Conservation (phyloP, 2,888 invertebrate genomes). For the Pyrgus malvae region DNA sequence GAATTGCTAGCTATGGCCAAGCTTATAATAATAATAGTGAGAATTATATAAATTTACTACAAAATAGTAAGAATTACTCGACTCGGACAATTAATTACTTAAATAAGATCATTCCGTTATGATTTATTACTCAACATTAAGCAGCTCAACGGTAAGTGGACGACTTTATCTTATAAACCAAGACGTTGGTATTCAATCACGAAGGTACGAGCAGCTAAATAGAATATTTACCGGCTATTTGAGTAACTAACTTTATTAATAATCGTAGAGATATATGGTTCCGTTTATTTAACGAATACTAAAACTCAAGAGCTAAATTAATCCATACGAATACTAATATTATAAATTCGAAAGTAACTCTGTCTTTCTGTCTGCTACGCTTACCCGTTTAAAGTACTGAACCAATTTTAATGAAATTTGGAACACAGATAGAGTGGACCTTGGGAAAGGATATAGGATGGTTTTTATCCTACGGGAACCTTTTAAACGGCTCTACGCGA, state of each 20-base stretch:
- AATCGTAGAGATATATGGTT: conserved; percentile 7
- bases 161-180: conserved; percentile 22
- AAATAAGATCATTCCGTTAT: conserved; percentile 24
- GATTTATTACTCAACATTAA: conserved; percentile 22
- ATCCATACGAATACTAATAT: no score
- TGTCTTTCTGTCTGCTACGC: no score
- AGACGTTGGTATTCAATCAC: conserved; percentile 22
- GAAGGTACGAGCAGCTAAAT: conserved; percentile 11
- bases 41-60: conserved; percentile 4
- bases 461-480: no score
- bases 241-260: conserved; percentile 12
- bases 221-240: conserved; percentile 19
- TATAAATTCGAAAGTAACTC: no score
- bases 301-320: no score
- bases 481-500: no score
- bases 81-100: conserved; percentile 17
- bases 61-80: conserved; percentile 16
- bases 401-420: no score
- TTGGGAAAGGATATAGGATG: no score
- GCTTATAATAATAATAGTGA: neutral
- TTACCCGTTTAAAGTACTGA: no score
- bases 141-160: conserved; percentile 20
- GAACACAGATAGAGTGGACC: no score
- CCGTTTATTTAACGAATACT: no score
- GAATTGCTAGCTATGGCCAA: no score